phyloP scores from a whole-genome alignment of 37 sponge, comb jelly and placozoan species.

The Ianthella basta region DNA sequence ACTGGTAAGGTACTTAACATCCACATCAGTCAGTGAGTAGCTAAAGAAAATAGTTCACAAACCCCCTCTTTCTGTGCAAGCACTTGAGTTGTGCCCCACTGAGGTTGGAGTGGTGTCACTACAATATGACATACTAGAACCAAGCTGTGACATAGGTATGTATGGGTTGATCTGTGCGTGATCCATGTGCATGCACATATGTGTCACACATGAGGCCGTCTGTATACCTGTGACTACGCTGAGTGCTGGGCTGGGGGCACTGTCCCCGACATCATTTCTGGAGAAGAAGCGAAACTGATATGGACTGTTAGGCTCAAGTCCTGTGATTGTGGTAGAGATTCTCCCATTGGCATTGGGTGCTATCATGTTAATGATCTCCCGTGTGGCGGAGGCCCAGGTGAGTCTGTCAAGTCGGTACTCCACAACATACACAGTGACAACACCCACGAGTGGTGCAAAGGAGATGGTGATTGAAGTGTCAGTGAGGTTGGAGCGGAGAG shows the following conservation, averaged over 20 bases:
- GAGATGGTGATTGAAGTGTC: background rate
- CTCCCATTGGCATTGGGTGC: background rate
- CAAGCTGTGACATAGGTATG: too few relatives aligned
- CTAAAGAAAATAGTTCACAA: too few relatives aligned
- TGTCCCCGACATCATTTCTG: background rate
- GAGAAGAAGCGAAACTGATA: constrained; percentile 7
- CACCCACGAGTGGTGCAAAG: background rate
- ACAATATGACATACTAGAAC: too few relatives aligned
- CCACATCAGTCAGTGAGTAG: too few relatives aligned
- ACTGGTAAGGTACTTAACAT: too few relatives aligned
- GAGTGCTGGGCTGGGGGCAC: background rate
- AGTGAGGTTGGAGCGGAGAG: background rate
- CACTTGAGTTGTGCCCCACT: too few relatives aligned
- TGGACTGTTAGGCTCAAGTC: background rate
- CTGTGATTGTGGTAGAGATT: background rate
- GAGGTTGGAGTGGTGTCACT: too few relatives aligned
- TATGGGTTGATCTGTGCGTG: too few relatives aligned
- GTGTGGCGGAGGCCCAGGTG: background rate
- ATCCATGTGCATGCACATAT: too few relatives aligned
- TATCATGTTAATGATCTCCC: background rate
- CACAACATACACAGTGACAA: background rate
- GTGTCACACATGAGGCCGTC: too few relatives aligned
- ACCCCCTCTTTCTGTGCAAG: too few relatives aligned
- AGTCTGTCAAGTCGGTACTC: background rate
- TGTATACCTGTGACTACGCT: background rate